These are phyloP conservation scores for Bettongia penicillata DNA, from an alignment of 2,113 vertebrate species.

Conservation along the genomic window DNA sequence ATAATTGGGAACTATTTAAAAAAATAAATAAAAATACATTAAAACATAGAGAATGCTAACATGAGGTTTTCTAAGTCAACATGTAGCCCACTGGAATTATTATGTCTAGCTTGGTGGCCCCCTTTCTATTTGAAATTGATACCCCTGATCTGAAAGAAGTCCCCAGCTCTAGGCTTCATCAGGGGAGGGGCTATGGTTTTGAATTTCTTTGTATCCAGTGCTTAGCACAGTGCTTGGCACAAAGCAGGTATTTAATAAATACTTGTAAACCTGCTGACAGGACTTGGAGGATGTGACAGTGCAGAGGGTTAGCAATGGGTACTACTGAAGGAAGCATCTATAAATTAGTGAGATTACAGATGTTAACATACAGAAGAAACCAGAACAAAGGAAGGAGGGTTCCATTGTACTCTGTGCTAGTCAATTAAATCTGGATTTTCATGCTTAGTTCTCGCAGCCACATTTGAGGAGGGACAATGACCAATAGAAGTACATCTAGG, in stretches of 20 bases:
- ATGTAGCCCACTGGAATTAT: too few relatives aligned
- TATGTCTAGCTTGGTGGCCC: too few relatives aligned
- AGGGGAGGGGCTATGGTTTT: neutral
- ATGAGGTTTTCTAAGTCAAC: too few relatives aligned
- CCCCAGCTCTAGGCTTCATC: neutral
- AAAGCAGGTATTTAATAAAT: neutral
- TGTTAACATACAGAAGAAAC: neutral
- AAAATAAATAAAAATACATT: too few relatives aligned
- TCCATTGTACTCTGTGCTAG: neutral
- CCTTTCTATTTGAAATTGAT: neutral
- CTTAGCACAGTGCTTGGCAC: neutral
- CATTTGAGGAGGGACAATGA: neutral
- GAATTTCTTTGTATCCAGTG: neutral
- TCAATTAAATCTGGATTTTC: neutral
- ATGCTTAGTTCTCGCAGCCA: neutral
- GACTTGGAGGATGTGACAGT: neutral
- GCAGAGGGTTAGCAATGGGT: neutral
- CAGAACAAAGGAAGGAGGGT: neutral
- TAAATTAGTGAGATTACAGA: neutral
- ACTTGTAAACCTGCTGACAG: neutral
- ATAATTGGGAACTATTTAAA: too few relatives aligned
- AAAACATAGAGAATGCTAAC: too few relatives aligned
- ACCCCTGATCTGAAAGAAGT: neutral
- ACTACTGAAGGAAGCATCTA: neutral
- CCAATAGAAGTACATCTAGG: neutral